A percentile compares a stretch with the other conserved stretches of the same genome.
Evolutionary conservation across 2,113 vertebrate species (phyloP).

Genomic region (Taxidea taxus): DNA sequence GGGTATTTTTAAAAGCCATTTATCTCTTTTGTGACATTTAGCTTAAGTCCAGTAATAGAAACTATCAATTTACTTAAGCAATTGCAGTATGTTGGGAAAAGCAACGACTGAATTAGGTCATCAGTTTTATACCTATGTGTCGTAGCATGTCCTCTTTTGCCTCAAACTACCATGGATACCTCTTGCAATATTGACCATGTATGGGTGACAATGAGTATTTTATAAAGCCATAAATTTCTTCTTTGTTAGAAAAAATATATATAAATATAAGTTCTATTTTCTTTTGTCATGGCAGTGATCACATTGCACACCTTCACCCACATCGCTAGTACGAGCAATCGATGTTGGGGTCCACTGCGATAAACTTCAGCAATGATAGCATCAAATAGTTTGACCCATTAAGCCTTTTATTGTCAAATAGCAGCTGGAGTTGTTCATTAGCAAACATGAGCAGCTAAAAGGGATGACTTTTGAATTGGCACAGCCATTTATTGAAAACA

Average conservation of each 20-base stretch:
- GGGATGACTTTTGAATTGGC: background rate
- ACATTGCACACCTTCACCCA: background rate
- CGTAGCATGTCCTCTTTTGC: background rate
- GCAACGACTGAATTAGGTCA: background rate
- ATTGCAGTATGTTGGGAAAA: background rate
- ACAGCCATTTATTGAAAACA: background rate
- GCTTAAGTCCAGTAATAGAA: background rate
- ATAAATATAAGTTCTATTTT: background rate
- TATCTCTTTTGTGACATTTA: background rate
- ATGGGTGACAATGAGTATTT: background rate
- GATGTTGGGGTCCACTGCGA: background rate
- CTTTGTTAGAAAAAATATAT: background rate
- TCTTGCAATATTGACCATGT: background rate
- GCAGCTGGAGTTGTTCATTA: background rate
- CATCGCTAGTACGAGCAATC: background rate
- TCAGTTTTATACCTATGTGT: constrained; percentile 4
- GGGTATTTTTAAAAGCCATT: background rate
- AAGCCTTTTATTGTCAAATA: background rate
- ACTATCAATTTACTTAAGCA: background rate
- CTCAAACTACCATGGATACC: background rate
- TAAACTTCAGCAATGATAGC: background rate
- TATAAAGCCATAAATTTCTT: background rate
- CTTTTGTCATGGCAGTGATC: background rate
- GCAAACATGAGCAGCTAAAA: background rate
- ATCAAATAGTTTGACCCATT: background rate